phyloP scores from a whole-genome alignment of 2,797 vertebrate species.

The Streptopelia turtur region DNA sequence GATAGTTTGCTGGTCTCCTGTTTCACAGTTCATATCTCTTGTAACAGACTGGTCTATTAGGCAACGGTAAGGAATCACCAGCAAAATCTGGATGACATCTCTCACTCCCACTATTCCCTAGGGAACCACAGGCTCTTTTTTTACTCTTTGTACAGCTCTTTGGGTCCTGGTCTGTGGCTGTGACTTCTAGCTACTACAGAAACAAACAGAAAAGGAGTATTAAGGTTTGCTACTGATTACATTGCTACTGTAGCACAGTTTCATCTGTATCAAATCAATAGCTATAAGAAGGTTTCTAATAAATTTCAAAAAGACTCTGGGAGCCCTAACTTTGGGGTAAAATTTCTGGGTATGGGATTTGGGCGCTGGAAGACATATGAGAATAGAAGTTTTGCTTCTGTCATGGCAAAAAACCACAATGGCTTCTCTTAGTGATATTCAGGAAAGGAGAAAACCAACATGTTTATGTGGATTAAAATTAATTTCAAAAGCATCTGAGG shows the following conservation, averaged over 20 bases:
- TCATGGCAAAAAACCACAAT: neutral
- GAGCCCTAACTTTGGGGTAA: neutral
- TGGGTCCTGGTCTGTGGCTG: neutral
- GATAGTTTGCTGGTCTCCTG: neutral
- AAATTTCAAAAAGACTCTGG: neutral
- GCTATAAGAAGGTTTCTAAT: neutral
- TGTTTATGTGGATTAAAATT: neutral
- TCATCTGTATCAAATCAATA: neutral
- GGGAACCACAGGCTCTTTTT: neutral
- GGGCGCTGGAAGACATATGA: neutral
- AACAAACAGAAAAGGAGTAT: neutral
- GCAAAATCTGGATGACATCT: fast-evolving
- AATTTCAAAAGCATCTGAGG: neutral
- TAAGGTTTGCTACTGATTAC: neutral
- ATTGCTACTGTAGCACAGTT: neutral
- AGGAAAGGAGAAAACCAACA: neutral
- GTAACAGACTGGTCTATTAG: neutral
- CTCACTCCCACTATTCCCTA: neutral
- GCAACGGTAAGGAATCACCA: neutral
- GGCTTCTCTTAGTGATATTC: neutral
- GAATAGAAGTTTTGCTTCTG: neutral
- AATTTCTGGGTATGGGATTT: neutral
- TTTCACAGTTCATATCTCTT: neutral
- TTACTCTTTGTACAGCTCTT: neutral
- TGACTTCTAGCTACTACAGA: neutral